Conservation (phyloP, 2,888 invertebrate genomes). For the Ecdyonurus torrentis region DNA sequence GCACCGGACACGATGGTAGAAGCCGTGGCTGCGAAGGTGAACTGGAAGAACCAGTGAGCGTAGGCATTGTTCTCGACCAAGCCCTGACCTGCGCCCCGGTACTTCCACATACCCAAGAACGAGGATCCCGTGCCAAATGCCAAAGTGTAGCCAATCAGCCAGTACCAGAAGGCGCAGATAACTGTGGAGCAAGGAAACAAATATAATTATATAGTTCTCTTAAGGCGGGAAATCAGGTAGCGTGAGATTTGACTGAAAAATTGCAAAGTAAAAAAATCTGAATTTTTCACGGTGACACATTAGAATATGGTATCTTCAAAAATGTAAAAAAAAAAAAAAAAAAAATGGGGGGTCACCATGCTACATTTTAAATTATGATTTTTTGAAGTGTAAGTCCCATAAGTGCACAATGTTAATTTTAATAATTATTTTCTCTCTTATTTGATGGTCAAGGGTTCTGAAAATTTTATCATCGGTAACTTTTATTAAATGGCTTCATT, state of each 20-base stretch:
- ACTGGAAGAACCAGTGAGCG: constrained; percentile 32
- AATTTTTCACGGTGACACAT: background rate
- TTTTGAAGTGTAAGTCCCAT: background rate
- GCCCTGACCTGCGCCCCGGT: constrained; percentile 15
- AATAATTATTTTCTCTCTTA: no score
- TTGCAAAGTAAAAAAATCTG: background rate
- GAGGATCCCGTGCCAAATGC: constrained; percentile 26
- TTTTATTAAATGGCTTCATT: no score
- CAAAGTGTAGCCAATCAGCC: constrained; percentile 29
- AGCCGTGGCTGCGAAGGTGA: constrained; percentile 36
- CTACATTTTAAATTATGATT: no score
- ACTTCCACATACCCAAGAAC: constrained; percentile 23
- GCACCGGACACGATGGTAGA: constrained; percentile 36
- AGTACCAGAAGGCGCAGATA: constrained; percentile 25
- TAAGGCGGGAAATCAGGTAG: no score
- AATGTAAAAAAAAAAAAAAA: no score
- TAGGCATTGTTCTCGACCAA: constrained; percentile 14
- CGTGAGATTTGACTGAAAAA: no score
- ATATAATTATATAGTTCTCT: background rate
- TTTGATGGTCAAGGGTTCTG: no score
- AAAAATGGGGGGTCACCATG: no score
- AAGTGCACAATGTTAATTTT: background rate
- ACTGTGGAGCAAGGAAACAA: constrained; percentile 16
- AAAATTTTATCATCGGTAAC: no score
- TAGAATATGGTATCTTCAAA: no score